A percentile compares a stretch with the other conserved stretches of the same genome.
phyloP scores from a whole-genome alignment of 2,888 invertebrate genomes.

The Nycteola revayana region DNA sequence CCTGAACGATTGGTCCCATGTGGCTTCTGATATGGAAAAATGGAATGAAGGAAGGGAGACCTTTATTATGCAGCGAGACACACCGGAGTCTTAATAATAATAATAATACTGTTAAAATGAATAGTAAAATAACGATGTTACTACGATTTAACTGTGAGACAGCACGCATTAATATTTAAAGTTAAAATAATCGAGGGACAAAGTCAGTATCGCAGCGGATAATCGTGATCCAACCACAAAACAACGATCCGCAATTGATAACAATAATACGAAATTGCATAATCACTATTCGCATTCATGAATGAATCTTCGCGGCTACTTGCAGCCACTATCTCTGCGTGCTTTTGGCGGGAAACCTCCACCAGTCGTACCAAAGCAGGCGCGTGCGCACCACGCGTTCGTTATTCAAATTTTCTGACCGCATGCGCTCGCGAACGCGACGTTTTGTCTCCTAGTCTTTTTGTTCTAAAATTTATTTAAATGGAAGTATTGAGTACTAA shows the following conservation, averaged over 20 bases:
- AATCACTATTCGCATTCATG: slow-evolving; percentile 58
- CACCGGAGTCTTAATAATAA: too few relatives aligned
- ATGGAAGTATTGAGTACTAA: slow-evolving; percentile 76
- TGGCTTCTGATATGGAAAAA: too few relatives aligned
- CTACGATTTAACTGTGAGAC: too few relatives aligned
- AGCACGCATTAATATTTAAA: too few relatives aligned
- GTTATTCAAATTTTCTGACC: slow-evolving; percentile 48
- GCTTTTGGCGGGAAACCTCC: slow-evolving; percentile 74
- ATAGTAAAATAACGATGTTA: too few relatives aligned
- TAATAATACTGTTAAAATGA: too few relatives aligned
- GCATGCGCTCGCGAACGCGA: slow-evolving; percentile 73
- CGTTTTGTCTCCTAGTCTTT: slow-evolving; percentile 71
- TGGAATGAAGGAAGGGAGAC: too few relatives aligned
- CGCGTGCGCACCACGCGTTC: slow-evolving; percentile 77
- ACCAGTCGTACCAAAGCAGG: slow-evolving; percentile 67
- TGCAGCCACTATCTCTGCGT: slow-evolving; percentile 55
- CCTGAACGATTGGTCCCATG: too few relatives aligned
- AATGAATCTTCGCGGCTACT: slow-evolving; percentile 61
- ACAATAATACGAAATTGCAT: slow-evolving; percentile 57
- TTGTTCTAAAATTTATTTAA: slow-evolving; percentile 59
- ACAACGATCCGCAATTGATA: slow-evolving; percentile 41
- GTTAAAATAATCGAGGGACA: too few relatives aligned
- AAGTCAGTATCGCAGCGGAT: slow-evolving; percentile 11
- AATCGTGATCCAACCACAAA: slow-evolving; percentile 43
- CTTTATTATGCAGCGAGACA: too few relatives aligned